Conservation (phyloP, 30 jellyfish, hydroid and myxozoan genomes). For the Chrysaora quinquecirrha region DNA sequence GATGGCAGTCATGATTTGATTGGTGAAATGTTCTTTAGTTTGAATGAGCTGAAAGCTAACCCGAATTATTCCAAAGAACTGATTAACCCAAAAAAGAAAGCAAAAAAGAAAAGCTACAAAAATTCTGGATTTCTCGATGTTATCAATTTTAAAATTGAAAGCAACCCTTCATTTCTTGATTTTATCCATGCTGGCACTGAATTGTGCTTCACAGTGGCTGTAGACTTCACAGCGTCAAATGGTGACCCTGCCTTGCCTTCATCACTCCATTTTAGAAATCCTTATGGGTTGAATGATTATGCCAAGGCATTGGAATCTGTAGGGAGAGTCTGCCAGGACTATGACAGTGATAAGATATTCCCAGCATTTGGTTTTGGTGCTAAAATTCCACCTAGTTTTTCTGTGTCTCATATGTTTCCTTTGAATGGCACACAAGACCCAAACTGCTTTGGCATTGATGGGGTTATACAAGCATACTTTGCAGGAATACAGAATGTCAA, state of each 20-base stretch:
- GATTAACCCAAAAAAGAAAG: constrained; percentile 76
- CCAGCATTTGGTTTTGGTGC: constrained; percentile 99
- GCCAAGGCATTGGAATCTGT: constrained; percentile 85
- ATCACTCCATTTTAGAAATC: constrained; percentile 81
- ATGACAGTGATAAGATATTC: constrained; percentile 93
- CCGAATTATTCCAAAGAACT: constrained; percentile 60
- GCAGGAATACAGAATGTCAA: constrained; percentile 58
- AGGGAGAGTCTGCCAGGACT: constrained; percentile 92
- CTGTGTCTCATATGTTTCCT: constrained; percentile 80
- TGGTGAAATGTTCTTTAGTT: constrained; percentile 69
- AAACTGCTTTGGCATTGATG: constrained; percentile 85
- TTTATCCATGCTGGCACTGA: constrained; percentile 78
- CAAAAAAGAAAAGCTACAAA: constrained; percentile 75
- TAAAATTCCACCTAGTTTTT: constrained; percentile 60
- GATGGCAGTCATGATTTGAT: constrained; percentile 95
- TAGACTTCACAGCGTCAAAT: constrained; percentile 97
- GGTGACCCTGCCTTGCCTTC: constrained; percentile 91
- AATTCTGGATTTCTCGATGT: constrained; percentile 84
- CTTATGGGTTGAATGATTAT: constrained; percentile 82
- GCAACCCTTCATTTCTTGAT: constrained; percentile 84
- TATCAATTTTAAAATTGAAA: constrained; percentile 15
- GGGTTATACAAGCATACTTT: constrained; percentile 82
- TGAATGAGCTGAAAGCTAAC: constrained; percentile 62
- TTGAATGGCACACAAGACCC: constrained; percentile 78
- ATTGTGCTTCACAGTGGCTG: constrained; percentile 89